Percentiles rank a stretch among this genome's conserved stretches.
These are phyloP conservation scores for Atherinomorus stipes DNA, from an alignment of 2,113 vertebrate species.

Conservation along the genomic window DNA sequence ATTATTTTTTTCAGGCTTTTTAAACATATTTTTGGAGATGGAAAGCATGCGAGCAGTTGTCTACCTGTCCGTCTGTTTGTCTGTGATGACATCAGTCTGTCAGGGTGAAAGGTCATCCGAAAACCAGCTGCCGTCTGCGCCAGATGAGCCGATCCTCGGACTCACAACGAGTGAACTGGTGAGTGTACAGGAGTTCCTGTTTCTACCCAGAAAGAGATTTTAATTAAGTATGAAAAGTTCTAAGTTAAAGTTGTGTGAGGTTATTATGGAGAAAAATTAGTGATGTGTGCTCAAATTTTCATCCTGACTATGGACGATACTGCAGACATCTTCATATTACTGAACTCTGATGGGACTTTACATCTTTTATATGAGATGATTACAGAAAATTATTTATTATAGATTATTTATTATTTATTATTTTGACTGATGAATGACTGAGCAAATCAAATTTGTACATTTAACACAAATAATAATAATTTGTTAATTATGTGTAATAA, in stretches of 20 bases:
- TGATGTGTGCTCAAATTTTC: no score
- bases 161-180: constrained; percentile 57
- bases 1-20: background rate
- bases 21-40: constrained; percentile 21
- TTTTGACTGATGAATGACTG: no score
- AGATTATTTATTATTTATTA: no score
- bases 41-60: constrained; percentile 51
- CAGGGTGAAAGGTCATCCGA: constrained; percentile 62
- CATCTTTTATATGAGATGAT: no score
- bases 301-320: background rate
- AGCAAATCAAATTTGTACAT: no score
- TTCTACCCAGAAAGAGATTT: background rate
- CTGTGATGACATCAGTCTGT: constrained; percentile 58
- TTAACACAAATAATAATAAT: no score
- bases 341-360: background rate
- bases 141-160: constrained; percentile 28
- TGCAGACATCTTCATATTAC: background rate
- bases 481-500: no score
- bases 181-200: constrained; percentile 25
- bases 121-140: constrained; percentile 6
- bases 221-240: background rate
- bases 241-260: background rate
- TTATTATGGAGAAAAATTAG: background rate
- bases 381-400: no score
- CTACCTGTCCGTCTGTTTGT: constrained; percentile 68